Percentiles rank a stretch among this genome's conserved stretches.
Conservation (phyloP, 2,113 vertebrate genomes). For the Heteronetta atricapilla region DNA sequence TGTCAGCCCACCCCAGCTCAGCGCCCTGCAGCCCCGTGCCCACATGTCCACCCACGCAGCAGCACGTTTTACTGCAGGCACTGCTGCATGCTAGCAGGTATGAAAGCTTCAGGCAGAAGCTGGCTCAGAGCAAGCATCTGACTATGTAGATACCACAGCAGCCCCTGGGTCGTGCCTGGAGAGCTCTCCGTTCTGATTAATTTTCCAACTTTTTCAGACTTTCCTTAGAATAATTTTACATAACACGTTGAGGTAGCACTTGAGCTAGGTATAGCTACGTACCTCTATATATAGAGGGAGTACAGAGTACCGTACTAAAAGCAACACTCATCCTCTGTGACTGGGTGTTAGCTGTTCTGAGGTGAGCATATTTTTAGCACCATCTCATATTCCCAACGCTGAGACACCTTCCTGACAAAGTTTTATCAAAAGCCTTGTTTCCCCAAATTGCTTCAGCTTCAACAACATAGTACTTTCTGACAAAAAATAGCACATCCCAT, state of each 20-base stretch:
- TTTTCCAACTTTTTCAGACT: conserved; percentile 32
- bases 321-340: neutral
- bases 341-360: neutral
- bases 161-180: conserved; percentile 15
- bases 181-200: neutral
- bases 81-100: neutral
- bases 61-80: neutral
- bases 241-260: neutral
- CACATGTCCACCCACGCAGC: neutral
- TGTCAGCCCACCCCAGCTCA: neutral
- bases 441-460: neutral
- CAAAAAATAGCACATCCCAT: neutral
- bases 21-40: rapidly evolving
- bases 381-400: neutral
- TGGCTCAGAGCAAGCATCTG: conserved; percentile 19
- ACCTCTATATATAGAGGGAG: neutral
- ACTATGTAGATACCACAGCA: conserved; percentile 14
- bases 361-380: neutral
- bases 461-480: neutral
- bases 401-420: neutral
- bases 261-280: neutral
- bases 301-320: neutral
- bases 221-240: conserved; percentile 9
- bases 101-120: neutral
- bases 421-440: neutral